phyloP scores from a whole-genome alignment of 2,797 vertebrate species.

The Schizopygopsis pylzovi region DNA sequence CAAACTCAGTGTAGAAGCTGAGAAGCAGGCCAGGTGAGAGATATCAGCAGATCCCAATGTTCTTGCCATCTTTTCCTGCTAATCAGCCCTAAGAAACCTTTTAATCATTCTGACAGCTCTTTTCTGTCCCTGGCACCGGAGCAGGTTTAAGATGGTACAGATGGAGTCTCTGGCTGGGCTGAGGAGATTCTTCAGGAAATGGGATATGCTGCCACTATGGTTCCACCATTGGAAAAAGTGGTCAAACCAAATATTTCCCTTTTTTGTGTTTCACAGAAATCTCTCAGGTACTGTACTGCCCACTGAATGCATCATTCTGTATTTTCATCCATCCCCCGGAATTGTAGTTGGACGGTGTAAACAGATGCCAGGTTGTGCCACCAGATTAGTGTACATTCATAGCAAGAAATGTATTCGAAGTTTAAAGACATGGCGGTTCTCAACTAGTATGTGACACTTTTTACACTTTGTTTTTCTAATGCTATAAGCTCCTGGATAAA shows the following conservation, averaged over 20 bases:
- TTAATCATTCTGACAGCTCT: conserved; percentile 48
- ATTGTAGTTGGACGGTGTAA: too few species aligned
- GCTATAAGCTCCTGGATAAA: neutral
- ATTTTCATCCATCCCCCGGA: neutral
- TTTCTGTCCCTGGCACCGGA: conserved; percentile 22
- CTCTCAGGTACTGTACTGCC: neutral
- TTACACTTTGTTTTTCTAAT: neutral
- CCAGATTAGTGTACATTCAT: neutral
- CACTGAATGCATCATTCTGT: neutral
- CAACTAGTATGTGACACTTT: too few species aligned
- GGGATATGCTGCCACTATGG: neutral
- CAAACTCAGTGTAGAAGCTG: conserved; percentile 29
- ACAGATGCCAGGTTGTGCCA: neutral
- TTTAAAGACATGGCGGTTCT: neutral
- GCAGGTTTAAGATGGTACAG: conserved; percentile 29
- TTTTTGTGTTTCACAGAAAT: neutral
- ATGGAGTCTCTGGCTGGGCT: conserved; percentile 7
- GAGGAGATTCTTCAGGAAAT: neutral
- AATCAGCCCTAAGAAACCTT: conserved; percentile 39
- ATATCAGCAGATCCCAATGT: conserved; percentile 48
- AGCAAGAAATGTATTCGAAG: neutral
- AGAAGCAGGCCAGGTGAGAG: conserved; percentile 27
- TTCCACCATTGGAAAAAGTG: neutral
- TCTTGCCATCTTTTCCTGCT: conserved; percentile 38
- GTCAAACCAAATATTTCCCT: neutral